These are phyloP conservation scores for Neotoma lepida DNA, from an alignment of 2,113 vertebrate species.

Conservation along the genomic window DNA sequence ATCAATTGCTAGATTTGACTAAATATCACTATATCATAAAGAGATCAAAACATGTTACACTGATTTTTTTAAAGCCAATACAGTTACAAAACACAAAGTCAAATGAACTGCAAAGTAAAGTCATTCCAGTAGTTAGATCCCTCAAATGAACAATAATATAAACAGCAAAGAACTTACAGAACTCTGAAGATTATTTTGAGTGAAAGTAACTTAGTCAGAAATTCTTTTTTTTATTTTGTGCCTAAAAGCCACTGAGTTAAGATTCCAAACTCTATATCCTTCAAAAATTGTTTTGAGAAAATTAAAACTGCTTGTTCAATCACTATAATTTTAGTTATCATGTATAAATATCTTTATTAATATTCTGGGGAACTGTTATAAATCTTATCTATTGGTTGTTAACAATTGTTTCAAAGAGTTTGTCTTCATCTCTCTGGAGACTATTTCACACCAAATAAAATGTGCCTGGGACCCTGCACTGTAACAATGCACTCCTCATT, in stretches of 20 bases:
- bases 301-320: background rate
- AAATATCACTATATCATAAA: background rate
- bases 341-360: background rate
- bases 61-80: conserved; percentile 26
- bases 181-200: background rate
- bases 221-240: background rate
- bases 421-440: background rate
- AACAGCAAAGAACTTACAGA: background rate
- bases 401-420: background rate
- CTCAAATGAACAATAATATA: background rate
- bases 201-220: background rate
- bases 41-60: background rate
- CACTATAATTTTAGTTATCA: background rate
- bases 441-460: background rate
- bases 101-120: background rate
- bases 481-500: background rate
- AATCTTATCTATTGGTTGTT: background rate
- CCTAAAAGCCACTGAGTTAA: background rate
- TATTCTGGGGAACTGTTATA: background rate
- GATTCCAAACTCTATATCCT: background rate
- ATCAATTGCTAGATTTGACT: conserved; percentile 2
- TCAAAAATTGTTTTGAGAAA: background rate
- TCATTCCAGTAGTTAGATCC: background rate
- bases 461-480: background rate
- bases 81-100: background rate